Evolutionary conservation across 92 coral and sea anemone species (phyloP), one percentile per base, ranked within the genome.

Genomic region (Ricordea florida): DNA sequence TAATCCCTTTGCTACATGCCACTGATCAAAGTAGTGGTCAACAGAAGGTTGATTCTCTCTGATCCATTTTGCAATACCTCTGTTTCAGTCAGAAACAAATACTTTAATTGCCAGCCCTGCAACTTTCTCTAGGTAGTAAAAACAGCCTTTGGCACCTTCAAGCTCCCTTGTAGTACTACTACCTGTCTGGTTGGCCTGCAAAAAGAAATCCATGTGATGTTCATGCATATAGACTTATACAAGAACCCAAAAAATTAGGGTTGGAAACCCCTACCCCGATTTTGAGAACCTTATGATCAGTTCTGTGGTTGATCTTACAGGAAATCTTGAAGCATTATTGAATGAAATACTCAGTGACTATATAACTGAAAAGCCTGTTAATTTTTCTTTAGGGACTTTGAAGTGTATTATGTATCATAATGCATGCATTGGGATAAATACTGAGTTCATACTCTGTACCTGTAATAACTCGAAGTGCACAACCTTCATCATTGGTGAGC

Each of bases 91-190:
- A 22, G 82, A 76, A 14, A 78, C 76, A 65, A 78, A 76, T 1
- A 65, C 53, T 6, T 56, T 45, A 11, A 78, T 56, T 3, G 76
- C 35, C 18, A 78, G 30, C 46, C 65, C 77, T 16, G 53, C 57
- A 43, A 40, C 70, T 24, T 23, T 66, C 35, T 52, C 57, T 10
- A 79, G 28, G 20, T 67, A 68, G 1, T 41, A 31, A 26, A 79
- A 79, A 23, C 85, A 68, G 6, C 51, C 24, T 37, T 67, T 71
- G 20, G 61, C 60, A 29, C 69, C 78, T 30, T 79, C 66, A 0
- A 68, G 52, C 18, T 79, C 85, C 85, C 66, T 68, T 41, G 63
- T 44, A 11, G 13, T 67, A 31, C 76, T 78, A 40, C 75, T 66
- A 20, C 77, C 77, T 40, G 67, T 10, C 20, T 78, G 84, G 57